These are phyloP conservation scores for Ceyx melanurus DNA, from an alignment of 2,113 vertebrate genomes.

Conservation along the genomic window DNA sequence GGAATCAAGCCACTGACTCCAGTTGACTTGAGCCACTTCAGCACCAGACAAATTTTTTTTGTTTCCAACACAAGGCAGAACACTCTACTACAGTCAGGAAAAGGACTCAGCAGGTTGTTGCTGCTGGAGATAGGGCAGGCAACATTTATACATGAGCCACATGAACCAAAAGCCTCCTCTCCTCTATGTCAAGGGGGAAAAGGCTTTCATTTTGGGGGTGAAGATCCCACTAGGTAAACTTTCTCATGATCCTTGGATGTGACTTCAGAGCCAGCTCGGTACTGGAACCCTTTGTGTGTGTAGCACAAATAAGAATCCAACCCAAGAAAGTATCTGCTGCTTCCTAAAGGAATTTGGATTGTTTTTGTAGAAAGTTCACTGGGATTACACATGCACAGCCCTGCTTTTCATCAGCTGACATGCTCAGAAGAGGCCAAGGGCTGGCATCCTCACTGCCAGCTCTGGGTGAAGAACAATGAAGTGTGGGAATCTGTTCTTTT, in stretches of 20 bases:
- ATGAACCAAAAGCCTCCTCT: not conserved
- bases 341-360: not conserved
- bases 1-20: not conserved
- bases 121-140: not conserved
- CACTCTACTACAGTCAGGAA: not conserved
- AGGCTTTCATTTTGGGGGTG: not conserved
- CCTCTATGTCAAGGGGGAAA: not conserved
- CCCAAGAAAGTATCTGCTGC: not conserved
- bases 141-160: not conserved
- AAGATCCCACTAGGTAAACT: not conserved
- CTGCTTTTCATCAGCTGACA: not conserved
- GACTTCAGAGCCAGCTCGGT: not conserved
- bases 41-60: not conserved
- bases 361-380: not conserved
- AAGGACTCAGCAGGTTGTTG: not conserved
- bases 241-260: not conserved
- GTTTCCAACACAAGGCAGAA: not conserved
- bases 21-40: not conserved
- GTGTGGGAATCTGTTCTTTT: not conserved
- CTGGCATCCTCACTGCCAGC: not conserved
- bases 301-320: not conserved
- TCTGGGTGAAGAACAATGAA: not conserved
- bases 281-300: not conserved
- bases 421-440: not conserved
- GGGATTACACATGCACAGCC: not conserved